Conservation (phyloP, 2,797 vertebrate species). For the Trachops cirrhosus region DNA sequence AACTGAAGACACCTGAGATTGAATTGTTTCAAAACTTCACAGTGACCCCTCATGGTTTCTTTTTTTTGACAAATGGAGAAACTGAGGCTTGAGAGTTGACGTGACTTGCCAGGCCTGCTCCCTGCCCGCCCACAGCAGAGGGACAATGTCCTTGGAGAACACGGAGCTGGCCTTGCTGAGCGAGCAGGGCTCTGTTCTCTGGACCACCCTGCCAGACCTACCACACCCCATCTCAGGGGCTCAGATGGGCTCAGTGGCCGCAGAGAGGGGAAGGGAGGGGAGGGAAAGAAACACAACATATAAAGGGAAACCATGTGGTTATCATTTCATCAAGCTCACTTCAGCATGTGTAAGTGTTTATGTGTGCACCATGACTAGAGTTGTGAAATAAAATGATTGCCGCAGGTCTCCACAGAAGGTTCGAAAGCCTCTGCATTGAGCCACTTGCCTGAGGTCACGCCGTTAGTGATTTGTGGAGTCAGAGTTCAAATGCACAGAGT, state of each 20-base stretch:
- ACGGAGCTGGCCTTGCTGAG: background rate
- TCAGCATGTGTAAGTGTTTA: no score
- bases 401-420: background rate
- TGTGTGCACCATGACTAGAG: background rate
- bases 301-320: background rate
- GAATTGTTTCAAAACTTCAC: background rate
- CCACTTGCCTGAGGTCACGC: background rate
- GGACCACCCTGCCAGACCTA: background rate
- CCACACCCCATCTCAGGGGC: background rate
- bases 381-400: background rate
- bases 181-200: background rate
- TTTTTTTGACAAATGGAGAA: background rate
- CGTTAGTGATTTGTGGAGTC: background rate
- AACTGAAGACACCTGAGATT: background rate
- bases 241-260: background rate
- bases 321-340: background rate
- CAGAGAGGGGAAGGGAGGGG: background rate
- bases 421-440: background rate
- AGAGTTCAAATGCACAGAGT: background rate
- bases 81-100: background rate
- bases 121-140: background rate
- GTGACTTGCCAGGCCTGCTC: background rate
- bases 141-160: background rate
- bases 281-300: background rate
- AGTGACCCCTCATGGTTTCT: background rate